A percentile compares a stretch with the other conserved stretches of the same genome.
These are phyloP conservation scores for Cichladusa arquata DNA, from an alignment of 2,113 vertebrate genomes.

Conservation along the genomic window DNA sequence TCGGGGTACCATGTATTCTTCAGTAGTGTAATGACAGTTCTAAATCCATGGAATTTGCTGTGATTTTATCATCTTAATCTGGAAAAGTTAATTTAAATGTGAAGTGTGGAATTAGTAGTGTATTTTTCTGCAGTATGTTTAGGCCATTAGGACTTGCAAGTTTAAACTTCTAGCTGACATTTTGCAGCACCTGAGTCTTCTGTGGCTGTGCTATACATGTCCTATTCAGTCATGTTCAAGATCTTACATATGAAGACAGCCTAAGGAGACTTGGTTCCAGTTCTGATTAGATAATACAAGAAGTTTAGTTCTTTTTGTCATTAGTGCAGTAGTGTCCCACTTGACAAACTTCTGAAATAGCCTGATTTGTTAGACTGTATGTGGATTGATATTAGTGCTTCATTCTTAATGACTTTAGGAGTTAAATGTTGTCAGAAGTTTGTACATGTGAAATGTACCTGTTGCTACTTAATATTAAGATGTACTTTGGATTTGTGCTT, in stretches of 20 bases:
- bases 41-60: not conserved
- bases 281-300: not conserved
- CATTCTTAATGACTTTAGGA: not conserved
- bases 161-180: not conserved
- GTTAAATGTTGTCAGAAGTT: not conserved
- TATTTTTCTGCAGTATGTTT: not conserved
- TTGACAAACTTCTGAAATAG: slow-evolving; percentile 25
- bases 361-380: not conserved
- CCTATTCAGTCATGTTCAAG: not conserved
- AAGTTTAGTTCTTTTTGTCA: not conserved
- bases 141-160: not conserved
- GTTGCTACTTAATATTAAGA: slow-evolving; percentile 24
- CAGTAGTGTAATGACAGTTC: not conserved
- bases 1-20: not conserved
- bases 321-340: not conserved
- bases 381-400: not conserved
- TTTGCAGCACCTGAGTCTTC: not conserved
- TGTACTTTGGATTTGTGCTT: slow-evolving; percentile 54
- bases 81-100: not conserved
- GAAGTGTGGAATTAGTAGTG: not conserved
- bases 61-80: not conserved
- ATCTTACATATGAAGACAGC: not conserved
- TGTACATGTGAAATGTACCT: not conserved
- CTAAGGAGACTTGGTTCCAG: not conserved
- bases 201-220: not conserved